Evolutionary conservation across 35 echinoderm and acorn worm genomes (phyloP), one percentile per base, ranked within the genome.

Genomic region (Apostichopus californicus): DNA sequence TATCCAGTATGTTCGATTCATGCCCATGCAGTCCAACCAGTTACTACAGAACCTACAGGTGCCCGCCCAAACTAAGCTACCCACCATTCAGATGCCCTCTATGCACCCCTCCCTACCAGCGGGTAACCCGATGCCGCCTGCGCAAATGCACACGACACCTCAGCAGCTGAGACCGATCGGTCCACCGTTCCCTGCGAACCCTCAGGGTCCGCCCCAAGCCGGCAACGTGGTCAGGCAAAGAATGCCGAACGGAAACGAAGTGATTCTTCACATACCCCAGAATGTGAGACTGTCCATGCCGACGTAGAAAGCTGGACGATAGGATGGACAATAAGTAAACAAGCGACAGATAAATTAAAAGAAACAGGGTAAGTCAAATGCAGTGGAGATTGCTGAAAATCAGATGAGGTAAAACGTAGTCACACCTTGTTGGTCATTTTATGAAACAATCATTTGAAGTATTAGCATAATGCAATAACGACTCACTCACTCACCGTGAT

Each of bases 1-100:
- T 2, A 58, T 85, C 14, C 81, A 85, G 55, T 85, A 85, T 20
- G 81, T 85, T 15, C 18, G 81, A 3, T 85, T 60, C 13, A 55
- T 85, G 81, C 81, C 81, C 55, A 85, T 85, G 81, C 81, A 85
- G 57, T 5, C 81, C 52, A 85, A 59, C 81, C 81, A 85, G 56
- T 20, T 59, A 17, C 15, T 56, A 11, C 81, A 59, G 15, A 60
- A 56, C 24, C 11, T 85, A 2, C 81, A 85, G 6, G 2, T 85
- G 55, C 14, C 17, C 5, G n/a, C 54, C 81, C 57, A 54, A 21
- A 54, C 57, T 4, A 55, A 1, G 7, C 11, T 28, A 6, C 18
- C 52, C 4, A 15, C 54, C 2, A 85, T 22, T 6, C 81, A 85
- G 52, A 58, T 21, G n/a, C 81, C 81, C 22, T 85, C 81, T 85